These are phyloP conservation scores for Meganola albula DNA, from an alignment of 2,888 invertebrate species.

Conservation along the genomic window DNA sequence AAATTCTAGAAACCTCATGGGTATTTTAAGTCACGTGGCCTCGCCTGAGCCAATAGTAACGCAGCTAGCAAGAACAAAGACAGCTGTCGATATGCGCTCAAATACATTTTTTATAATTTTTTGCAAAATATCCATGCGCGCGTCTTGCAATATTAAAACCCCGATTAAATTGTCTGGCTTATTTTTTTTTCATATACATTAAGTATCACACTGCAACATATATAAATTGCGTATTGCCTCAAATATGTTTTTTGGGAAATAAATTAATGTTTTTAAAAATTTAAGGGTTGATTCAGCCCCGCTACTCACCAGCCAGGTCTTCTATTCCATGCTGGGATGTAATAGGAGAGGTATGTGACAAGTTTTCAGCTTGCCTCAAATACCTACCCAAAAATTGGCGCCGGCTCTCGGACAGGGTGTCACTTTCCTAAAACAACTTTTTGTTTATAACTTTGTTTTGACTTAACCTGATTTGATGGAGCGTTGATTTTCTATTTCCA, in stretches of 20 bases:
- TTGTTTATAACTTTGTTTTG: no score
- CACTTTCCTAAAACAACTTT: no score
- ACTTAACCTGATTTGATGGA: no score
- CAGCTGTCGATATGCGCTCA: no score
- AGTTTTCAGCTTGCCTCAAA: conserved; percentile 8
- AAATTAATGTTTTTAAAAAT: background rate
- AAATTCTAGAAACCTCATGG: no score
- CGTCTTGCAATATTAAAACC: background rate
- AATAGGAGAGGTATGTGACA: conserved; percentile 9
- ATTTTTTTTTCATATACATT: background rate
- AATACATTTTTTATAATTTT: conserved; percentile 1
- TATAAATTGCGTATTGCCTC: conserved; percentile 2
- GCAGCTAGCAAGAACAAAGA: no score
- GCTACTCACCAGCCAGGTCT: conserved; percentile 12
- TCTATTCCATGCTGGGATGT: conserved; percentile 8
- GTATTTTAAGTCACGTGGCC: no score
- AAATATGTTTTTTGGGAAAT: conserved; percentile 1
- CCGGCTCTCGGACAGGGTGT: no score
- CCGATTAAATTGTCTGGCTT: background rate
- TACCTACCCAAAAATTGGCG: conserved; percentile 5
- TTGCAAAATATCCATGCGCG: conserved; percentile 2
- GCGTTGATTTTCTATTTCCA: no score
- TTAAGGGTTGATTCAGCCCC: conserved; percentile 6
- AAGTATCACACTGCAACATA: conserved; percentile 3
- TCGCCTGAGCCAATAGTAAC: no score